A percentile compares a stretch with the other conserved stretches of the same genome.
Evolutionary conservation across 1,140 invertebrate species (phyloP).

Genomic region (Holcopasites calliopsidis): DNA sequence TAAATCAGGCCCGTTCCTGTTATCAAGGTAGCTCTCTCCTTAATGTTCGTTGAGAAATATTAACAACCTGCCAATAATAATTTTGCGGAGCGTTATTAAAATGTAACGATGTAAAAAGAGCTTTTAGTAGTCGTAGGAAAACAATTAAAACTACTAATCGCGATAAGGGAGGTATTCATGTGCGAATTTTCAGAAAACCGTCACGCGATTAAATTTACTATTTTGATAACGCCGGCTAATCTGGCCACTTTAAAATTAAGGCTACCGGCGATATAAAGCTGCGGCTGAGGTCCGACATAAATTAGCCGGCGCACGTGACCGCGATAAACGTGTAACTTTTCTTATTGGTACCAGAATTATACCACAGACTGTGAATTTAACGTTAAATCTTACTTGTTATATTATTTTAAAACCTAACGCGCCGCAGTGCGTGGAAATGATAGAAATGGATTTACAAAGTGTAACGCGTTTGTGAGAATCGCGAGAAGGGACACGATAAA

Average conservation of each 20-base stretch:
- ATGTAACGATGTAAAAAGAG: neutral
- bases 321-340: slow-evolving; percentile 56
- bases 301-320: slow-evolving; percentile 58
- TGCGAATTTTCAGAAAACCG: slow-evolving; percentile 17
- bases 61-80: neutral
- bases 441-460: slow-evolving; percentile 4
- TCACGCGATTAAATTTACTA: slow-evolving; percentile 39
- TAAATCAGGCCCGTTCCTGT: too few species aligned
- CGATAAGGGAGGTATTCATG: slow-evolving; percentile 2
- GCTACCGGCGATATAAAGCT: slow-evolving; percentile 49
- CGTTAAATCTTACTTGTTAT: neutral
- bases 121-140: neutral
- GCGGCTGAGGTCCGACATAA: slow-evolving; percentile 43
- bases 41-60: too few species aligned
- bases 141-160: neutral
- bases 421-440: slow-evolving; percentile 10
- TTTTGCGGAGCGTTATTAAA: neutral
- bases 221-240: slow-evolving; percentile 44
- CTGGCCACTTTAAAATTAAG: slow-evolving; percentile 57
- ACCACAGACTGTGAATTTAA: neutral
- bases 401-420: too few species aligned
- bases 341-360: slow-evolving; percentile 11
- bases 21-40: too few species aligned
- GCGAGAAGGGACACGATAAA: too few species aligned
- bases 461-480: neutral